Evolutionary conservation across 2,113 vertebrate genomes (phyloP).

Genomic region (Theropithecus gelada): DNA sequence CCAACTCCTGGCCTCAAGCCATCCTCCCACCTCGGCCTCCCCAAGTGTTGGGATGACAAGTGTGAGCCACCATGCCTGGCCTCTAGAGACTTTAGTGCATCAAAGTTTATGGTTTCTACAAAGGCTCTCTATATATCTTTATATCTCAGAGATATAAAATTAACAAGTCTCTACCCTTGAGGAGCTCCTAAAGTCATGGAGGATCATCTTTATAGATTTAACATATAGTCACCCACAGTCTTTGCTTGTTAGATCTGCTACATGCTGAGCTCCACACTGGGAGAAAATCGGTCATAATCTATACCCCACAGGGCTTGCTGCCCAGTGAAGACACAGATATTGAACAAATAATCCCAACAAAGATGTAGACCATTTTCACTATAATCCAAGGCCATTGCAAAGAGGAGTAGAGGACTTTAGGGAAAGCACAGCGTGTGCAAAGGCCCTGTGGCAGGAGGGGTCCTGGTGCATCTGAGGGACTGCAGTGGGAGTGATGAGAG

Average conservation of each 20-base stretch:
- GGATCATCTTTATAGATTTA: not conserved
- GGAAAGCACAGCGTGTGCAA: not conserved
- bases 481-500: not conserved
- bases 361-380: not conserved
- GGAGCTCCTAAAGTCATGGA: not conserved
- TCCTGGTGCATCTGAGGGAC: not conserved
- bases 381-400: not conserved
- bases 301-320: not conserved
- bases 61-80: too few relatives aligned
- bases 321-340: not conserved
- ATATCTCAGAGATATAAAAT: not conserved
- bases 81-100: too few relatives aligned
- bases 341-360: not conserved
- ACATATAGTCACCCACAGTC: not conserved
- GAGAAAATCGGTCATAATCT: not conserved
- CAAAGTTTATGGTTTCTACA: too few relatives aligned
- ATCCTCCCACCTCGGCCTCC: too few relatives aligned
- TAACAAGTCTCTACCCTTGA: not conserved
- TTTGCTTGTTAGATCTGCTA: not conserved
- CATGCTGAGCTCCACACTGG: not conserved
- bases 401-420: not conserved
- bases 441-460: not conserved
- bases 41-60: too few relatives aligned
- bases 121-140: not conserved
- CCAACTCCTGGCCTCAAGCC: too few relatives aligned